phyloP scores from a whole-genome alignment of 2,888 invertebrate genomes.

The Drosophila macrospina region DNA sequence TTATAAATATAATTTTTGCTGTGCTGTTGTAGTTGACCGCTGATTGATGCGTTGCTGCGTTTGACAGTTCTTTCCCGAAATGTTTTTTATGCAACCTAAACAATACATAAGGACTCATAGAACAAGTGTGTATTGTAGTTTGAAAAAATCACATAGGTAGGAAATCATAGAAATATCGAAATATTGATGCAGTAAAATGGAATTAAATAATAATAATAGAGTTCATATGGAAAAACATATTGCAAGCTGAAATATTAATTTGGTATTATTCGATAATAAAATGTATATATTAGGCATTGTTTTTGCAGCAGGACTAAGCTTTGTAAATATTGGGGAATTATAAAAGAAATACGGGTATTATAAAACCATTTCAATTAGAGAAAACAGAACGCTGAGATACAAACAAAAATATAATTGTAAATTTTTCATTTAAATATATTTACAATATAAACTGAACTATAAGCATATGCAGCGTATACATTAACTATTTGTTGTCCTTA shows the following conservation, averaged over 20 bases:
- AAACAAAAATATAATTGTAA: no score
- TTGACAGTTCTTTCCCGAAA: conserved; percentile 68
- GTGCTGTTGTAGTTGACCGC: conserved; percentile 45
- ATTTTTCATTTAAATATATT: background rate
- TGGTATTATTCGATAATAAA: conserved; percentile 18
- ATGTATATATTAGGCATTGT: background rate
- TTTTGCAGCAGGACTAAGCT: background rate
- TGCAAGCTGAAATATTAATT: conserved; percentile 22
- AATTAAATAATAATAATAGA: conserved; percentile 32
- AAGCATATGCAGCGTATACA: no score
- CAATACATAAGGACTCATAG: conserved; percentile 38
- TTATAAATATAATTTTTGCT: conserved; percentile 30
- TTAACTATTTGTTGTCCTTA: background rate
- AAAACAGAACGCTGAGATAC: no score
- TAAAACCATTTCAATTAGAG: background rate
- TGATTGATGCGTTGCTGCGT: conserved; percentile 71
- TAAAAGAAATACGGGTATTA: background rate
- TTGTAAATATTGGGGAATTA: background rate
- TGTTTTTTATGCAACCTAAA: conserved; percentile 65
- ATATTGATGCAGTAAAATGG: conserved; percentile 36
- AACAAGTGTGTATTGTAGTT: conserved; percentile 21
- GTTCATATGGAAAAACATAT: conserved; percentile 11
- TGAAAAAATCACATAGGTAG: conserved; percentile 35
- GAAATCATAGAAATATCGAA: conserved; percentile 49
- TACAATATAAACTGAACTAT: no score